Evolutionary conservation across 1,140 invertebrate species (phyloP).

Genomic region (Adoxophyes honmai): DNA sequence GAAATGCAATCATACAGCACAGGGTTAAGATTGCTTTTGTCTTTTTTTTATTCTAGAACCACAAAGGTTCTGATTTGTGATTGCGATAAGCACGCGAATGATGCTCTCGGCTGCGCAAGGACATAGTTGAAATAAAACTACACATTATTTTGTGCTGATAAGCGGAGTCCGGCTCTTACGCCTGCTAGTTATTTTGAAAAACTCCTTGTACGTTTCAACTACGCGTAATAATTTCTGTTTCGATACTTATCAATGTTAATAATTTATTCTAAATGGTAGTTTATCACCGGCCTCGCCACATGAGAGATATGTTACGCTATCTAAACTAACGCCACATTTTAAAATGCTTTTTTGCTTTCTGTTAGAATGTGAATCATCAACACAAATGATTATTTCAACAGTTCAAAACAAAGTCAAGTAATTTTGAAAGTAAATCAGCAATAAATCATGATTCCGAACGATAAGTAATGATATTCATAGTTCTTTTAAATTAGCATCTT

Average conservation of each 20-base stretch:
- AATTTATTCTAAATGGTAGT: constrained; percentile 7
- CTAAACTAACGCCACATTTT: neutral
- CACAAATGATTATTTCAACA: too few species aligned
- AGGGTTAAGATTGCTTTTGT: constrained; percentile 38
- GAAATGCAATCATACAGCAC: constrained; percentile 43
- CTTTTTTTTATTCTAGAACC: constrained; percentile 28
- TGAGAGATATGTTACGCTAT: neutral
- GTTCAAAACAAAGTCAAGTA: too few species aligned
- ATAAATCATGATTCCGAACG: too few species aligned
- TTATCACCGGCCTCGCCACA: neutral
- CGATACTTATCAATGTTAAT: constrained; percentile 12
- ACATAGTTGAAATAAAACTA: constrained; percentile 49
- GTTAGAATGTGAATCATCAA: too few species aligned
- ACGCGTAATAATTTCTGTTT: constrained; percentile 17
- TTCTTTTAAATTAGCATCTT: neutral
- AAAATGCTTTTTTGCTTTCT: too few species aligned
- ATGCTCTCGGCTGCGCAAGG: constrained; percentile 45
- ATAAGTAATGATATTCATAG: neutral
- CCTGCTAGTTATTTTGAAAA: constrained; percentile 29
- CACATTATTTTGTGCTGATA: constrained; percentile 35
- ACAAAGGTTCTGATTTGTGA: constrained; percentile 48
- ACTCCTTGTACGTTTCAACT: constrained; percentile 13
- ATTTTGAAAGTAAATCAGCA: too few species aligned
- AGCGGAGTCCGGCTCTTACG: constrained; percentile 25
- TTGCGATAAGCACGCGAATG: constrained; percentile 47